Base-by-base conservation (phyloP, 2,797 vertebrate genomes). In the Eulemur mongoz region DNA sequence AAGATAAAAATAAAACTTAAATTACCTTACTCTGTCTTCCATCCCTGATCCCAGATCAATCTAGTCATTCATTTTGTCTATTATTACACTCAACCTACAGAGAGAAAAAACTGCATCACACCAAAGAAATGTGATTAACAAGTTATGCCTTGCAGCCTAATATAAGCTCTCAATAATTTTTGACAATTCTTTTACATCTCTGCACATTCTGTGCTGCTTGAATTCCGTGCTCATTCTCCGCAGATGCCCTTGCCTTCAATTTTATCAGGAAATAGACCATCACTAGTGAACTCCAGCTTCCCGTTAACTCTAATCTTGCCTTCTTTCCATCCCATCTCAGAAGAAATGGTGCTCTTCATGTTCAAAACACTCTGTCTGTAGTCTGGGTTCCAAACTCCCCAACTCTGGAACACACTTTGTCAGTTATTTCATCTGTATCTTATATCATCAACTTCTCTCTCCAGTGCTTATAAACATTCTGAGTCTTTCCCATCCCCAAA, bases 1-100 rank as follows among this genome's bases (percentile, higher is more conserved):
- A 67, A 82, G 35, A 32, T 76, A 80, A 90, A 96, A 61, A 76
- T 61, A 67, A 75, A 92, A 93, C 67, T 89, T 48, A 79, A 40
- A 73, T 82, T 9, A 40, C 7, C 18, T 23, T 75, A 63, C 22
- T 12, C 17, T 89, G 40, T 79, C 17, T 27, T 97, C 38, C 5
- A 75, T 85, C 7, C 43, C 20, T 91, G 89, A 69, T 79, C 40
- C 70, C 89, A 45, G 7, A 83, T 75, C 40, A 81, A 18, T 63
- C 79, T n/a, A 38, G 32, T 63, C 35, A 81, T 95, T 94, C 38
- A 69, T 50, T 94, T 65, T 78, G 2, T 89, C 88, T 70, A 11
- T 73, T 73, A 72, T 95, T 81, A 43, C 2, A 38, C 6, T 69
- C 11, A 69, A 5, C 38, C 32, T 63, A 0, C 69, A 57, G 30